These are phyloP conservation scores for Schizaphis graminum DNA, from an alignment of 2,888 invertebrate genomes.

Conservation along the genomic window DNA sequence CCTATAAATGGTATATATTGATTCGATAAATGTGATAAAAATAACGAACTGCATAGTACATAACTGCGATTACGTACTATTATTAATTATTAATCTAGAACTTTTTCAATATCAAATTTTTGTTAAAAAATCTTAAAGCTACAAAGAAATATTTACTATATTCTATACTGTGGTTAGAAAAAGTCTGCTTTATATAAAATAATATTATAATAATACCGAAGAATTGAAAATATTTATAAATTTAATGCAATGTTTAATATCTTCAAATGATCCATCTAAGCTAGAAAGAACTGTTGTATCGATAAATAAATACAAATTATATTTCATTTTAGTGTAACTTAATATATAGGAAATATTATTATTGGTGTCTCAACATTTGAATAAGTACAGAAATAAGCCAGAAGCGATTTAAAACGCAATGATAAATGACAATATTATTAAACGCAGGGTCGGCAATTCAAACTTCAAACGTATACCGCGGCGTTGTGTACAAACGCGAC, in stretches of 20 bases:
- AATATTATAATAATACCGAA: not conserved
- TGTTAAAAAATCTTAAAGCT: not conserved
- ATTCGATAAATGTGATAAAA: too few relatives aligned
- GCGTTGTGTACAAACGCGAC: not conserved
- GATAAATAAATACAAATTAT: not conserved
- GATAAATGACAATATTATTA: not conserved
- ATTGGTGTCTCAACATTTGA: not conserved
- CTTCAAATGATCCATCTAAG: not conserved
- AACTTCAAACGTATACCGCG: conserved; percentile 40
- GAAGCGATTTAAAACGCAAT: not conserved
- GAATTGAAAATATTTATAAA: not conserved
- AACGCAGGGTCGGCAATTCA: not conserved
- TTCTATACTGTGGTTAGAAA: too few relatives aligned
- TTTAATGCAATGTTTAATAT: not conserved
- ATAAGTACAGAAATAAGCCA: not conserved
- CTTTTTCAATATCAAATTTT: not conserved
- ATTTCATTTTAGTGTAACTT: not conserved
- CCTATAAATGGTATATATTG: too few relatives aligned
- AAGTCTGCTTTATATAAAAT: not conserved
- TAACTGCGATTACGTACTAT: not conserved
- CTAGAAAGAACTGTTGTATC: not conserved
- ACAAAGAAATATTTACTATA: not conserved
- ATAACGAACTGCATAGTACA: not conserved
- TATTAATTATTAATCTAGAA: not conserved
- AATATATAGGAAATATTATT: not conserved